Conservation (phyloP, 2,797 vertebrate species). For the Cyprinella venusta region DNA sequence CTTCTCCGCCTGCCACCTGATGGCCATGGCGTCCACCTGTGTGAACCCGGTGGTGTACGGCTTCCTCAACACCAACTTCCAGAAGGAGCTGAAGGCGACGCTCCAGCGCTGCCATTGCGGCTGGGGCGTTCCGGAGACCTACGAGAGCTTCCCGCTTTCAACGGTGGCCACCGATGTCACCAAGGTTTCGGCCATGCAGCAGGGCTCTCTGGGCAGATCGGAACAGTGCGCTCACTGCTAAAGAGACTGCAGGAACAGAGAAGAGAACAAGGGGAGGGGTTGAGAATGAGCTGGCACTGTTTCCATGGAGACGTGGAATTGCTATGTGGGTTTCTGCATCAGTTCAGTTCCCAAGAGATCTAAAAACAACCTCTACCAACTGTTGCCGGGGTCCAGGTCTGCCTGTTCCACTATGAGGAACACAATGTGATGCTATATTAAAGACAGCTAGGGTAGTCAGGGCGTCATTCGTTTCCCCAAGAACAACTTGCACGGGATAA, state of each 20-base stretch:
- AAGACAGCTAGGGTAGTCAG: not conserved
- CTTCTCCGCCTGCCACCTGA: slow-evolving; percentile 82
- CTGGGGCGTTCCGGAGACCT: slow-evolving; percentile 69
- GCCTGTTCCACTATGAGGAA: not conserved
- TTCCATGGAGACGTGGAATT: slow-evolving; percentile 49
- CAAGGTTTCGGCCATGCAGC: slow-evolving; percentile 74
- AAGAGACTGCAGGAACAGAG: slow-evolving; percentile 29
- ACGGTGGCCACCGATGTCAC: slow-evolving; percentile 81
- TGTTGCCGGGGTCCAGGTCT: slow-evolving; percentile 10
- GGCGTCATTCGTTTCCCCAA: not conserved
- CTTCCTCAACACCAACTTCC: slow-evolving; percentile 85
- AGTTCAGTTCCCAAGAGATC: slow-evolving; percentile 37
- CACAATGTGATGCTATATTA: not conserved
- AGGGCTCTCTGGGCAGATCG: slow-evolving; percentile 20
- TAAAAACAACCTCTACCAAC: slow-evolving; percentile 36
- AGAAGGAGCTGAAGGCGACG: slow-evolving; percentile 76
- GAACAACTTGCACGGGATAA: not conserved
- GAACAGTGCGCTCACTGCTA: slow-evolving; percentile 40
- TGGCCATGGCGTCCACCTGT: slow-evolving; percentile 82
- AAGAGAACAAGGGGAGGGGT: slow-evolving; percentile 28
- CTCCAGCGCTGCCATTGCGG: slow-evolving; percentile 77
- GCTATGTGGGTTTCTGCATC: slow-evolving; percentile 45
- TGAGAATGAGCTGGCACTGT: slow-evolving; percentile 41
- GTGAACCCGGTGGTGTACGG: slow-evolving; percentile 83
- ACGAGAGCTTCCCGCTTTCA: slow-evolving; percentile 81